phyloP scores from a whole-genome alignment of 2,888 invertebrate genomes.

The Netelia fuscicornis region DNA sequence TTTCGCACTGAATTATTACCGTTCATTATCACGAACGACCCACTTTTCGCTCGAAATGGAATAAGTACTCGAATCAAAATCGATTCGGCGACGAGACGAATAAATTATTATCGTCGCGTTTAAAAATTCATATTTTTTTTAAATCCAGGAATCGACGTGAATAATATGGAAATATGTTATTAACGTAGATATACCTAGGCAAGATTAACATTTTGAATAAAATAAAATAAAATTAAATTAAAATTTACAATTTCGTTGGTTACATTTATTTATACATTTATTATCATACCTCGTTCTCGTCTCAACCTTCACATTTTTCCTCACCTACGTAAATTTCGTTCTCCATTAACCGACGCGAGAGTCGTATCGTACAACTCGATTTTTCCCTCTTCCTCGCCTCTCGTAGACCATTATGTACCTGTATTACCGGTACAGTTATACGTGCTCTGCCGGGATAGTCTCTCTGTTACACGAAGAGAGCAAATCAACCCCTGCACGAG shows the following conservation, averaged over 20 bases:
- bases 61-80: neutral
- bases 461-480: neutral
- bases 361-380: conserved; percentile 28
- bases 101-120: neutral
- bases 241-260: no score
- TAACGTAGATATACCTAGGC: no score
- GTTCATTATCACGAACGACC: neutral
- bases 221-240: no score
- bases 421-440: conserved; percentile 32
- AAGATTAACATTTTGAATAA: no score
- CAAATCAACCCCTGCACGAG: neutral
- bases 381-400: neutral
- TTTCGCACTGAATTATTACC: neutral
- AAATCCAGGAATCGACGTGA: no score
- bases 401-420: conserved; percentile 31
- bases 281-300: neutral
- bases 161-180: no score
- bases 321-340: conserved; percentile 7
- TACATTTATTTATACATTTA: neutral
- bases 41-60: neutral
- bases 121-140: neutral
- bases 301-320: neutral
- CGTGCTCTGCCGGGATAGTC: conserved; percentile 21
- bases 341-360: conserved; percentile 15
- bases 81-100: neutral